Percentiles rank a stretch among this genome's conserved stretches.
These are phyloP conservation scores for Phainopepla nitens DNA, from an alignment of 2,113 vertebrate species.

Conservation along the genomic window DNA sequence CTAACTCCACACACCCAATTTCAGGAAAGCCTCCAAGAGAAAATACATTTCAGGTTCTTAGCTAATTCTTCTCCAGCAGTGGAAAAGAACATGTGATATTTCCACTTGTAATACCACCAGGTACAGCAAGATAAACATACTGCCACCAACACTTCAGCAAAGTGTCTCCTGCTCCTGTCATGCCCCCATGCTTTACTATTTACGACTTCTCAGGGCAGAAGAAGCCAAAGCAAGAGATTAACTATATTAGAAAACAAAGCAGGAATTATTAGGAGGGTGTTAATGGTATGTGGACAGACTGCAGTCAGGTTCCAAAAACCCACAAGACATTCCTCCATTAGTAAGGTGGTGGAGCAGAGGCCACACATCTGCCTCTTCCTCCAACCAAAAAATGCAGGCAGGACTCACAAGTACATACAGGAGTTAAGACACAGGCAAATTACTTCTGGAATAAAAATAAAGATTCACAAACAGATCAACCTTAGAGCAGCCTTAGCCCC, in stretches of 20 bases:
- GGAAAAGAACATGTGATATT: background rate
- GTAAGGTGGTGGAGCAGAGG: background rate
- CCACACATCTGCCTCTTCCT: background rate
- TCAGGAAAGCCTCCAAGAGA: background rate
- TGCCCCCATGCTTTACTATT: background rate
- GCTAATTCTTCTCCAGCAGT: background rate
- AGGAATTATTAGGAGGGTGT: background rate
- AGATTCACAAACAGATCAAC: background rate
- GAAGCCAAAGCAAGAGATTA: background rate
- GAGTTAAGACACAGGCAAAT: background rate
- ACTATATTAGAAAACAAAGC: background rate
- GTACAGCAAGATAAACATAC: background rate
- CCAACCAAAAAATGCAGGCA: background rate
- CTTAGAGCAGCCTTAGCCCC: background rate
- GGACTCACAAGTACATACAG: background rate
- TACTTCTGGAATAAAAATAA: background rate
- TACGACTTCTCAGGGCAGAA: background rate
- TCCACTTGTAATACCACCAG: background rate
- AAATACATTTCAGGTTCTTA: background rate
- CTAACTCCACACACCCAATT: fast-evolving
- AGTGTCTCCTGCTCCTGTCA: background rate
- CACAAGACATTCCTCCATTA: background rate
- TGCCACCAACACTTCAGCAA: background rate
- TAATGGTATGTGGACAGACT: background rate
- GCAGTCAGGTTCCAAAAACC: background rate